Conservation (phyloP, 2,888 invertebrate species). For the Hymenopus coronatus region DNA sequence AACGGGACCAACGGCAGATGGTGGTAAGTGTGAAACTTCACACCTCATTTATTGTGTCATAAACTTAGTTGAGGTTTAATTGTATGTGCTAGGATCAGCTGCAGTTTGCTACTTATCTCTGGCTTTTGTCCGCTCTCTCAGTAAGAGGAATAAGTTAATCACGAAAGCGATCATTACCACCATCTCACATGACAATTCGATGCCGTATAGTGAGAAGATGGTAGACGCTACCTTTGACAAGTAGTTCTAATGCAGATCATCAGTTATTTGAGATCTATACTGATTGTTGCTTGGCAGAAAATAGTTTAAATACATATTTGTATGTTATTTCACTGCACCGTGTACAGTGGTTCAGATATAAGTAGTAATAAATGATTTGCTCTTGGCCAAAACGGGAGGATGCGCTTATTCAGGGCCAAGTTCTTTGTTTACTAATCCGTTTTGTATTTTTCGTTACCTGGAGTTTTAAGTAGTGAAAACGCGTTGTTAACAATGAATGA, state of each 20-base stretch:
- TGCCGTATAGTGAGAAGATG: background rate
- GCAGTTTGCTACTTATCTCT: background rate
- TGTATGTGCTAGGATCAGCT: background rate
- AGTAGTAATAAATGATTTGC: too few species aligned
- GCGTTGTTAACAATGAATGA: too few species aligned
- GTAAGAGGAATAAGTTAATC: background rate
- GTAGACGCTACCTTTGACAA: constrained; percentile 12
- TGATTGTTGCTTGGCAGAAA: background rate
- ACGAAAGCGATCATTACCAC: background rate
- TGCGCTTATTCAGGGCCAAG: too few species aligned
- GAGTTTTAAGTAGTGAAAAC: too few species aligned
- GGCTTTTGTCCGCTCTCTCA: background rate
- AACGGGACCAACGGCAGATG: constrained; percentile 34
- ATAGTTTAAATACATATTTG: too few species aligned
- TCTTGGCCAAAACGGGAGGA: too few species aligned
- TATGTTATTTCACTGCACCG: too few species aligned
- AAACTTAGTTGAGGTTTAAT: background rate
- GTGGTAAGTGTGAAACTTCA: constrained; percentile 29
- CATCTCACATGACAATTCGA: constrained; percentile 2
- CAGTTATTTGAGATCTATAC: background rate
- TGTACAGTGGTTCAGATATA: too few species aligned
- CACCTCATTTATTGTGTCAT: background rate
- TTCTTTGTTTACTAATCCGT: too few species aligned
- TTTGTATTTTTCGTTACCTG: too few species aligned
- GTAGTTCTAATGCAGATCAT: background rate